phyloP scores from a whole-genome alignment of 2,888 invertebrate genomes.

The Choristoneura rosaceana region DNA sequence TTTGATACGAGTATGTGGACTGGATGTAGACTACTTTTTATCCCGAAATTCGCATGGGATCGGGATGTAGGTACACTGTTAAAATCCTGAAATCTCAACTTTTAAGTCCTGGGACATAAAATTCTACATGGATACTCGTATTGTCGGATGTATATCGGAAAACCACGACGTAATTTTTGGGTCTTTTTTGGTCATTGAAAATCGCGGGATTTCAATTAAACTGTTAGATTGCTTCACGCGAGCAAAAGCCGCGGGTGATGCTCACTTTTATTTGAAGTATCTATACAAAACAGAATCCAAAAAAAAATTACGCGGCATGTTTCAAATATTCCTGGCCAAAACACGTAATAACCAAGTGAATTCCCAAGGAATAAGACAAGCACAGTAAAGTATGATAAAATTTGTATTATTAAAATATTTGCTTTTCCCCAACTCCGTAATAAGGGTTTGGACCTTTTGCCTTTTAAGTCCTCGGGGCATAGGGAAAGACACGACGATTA shows the following conservation, averaged over 20 bases:
- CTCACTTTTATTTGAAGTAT: not conserved
- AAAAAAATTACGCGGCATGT: not conserved
- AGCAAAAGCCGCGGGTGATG: not conserved
- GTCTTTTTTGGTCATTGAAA: too few species aligned
- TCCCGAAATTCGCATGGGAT: too few species aligned
- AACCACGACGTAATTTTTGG: too few species aligned
- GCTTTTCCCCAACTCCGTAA: conserved; percentile 43
- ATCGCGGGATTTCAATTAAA: too few species aligned
- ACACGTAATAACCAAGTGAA: not conserved
- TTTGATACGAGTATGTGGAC: too few species aligned
- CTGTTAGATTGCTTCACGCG: too few species aligned
- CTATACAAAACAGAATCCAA: not conserved
- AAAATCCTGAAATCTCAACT: too few species aligned
- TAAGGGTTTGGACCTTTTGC: conserved; percentile 45
- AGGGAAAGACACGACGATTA: conserved; percentile 44
- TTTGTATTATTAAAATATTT: conserved; percentile 44
- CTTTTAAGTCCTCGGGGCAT: conserved; percentile 43
- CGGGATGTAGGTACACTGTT: too few species aligned
- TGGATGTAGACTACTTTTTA: too few species aligned
- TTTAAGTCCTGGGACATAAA: too few species aligned
- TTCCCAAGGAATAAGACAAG: conserved; percentile 6
- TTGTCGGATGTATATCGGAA: too few species aligned
- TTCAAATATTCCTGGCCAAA: not conserved
- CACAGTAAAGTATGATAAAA: conserved; percentile 34
- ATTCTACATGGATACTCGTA: too few species aligned